A percentile compares a stretch with the other conserved stretches of the same genome.
Conservation (phyloP, 2,113 vertebrate genomes). For the Centropus bengalensis region DNA sequence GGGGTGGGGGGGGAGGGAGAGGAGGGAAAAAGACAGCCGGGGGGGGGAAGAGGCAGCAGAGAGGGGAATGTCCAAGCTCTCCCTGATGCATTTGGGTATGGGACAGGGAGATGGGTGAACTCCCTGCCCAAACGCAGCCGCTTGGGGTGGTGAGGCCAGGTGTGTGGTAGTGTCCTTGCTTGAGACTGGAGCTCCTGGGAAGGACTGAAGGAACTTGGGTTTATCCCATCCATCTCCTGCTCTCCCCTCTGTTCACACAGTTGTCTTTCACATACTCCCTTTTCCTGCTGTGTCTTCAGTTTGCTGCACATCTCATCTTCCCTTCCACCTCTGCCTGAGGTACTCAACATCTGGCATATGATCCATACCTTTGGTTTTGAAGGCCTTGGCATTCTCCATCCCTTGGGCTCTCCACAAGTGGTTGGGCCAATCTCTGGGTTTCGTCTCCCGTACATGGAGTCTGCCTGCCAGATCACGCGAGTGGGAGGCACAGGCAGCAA, state of each 20-base stretch:
- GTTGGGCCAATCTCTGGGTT: neutral
- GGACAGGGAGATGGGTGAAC: neutral
- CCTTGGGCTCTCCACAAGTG: neutral
- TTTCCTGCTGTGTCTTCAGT: neutral
- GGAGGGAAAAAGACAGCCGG: conserved; percentile 68
- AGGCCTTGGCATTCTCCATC: neutral
- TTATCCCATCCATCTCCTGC: neutral
- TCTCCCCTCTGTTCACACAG: neutral
- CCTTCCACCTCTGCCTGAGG: neutral
- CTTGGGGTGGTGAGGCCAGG: neutral
- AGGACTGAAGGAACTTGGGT: neutral
- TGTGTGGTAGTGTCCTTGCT: neutral
- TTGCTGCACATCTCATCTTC: neutral
- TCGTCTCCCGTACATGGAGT: neutral
- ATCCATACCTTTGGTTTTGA: neutral
- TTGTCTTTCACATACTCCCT: neutral
- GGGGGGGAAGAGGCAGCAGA: conserved; percentile 67
- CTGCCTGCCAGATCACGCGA: neutral
- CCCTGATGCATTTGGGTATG: neutral
- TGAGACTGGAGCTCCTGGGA: neutral
- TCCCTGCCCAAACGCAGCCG: accelerated
- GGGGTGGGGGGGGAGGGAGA: conserved; percentile 68
- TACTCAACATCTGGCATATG: neutral
- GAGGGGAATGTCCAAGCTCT: conserved; percentile 5
- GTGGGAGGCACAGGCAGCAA: neutral